Base-by-base conservation (phyloP, 1,140 invertebrate species). In the Neodiprion pinetum region DNA sequence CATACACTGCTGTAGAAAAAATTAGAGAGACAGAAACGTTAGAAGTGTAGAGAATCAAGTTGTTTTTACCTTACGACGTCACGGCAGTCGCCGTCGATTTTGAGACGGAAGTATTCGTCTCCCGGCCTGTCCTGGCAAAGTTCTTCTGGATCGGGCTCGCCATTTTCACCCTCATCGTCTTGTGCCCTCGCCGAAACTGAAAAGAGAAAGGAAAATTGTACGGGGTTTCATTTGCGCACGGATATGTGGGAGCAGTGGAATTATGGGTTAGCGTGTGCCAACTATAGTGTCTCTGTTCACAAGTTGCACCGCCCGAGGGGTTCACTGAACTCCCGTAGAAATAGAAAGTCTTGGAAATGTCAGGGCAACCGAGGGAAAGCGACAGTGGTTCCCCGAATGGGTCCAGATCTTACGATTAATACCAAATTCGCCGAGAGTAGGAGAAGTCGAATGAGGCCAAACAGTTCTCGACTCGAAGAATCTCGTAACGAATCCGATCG, bases 81-180 rank as follows among this genome's bases (percentile, higher is more conserved):
- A 79, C 96, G 92, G 87, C 96, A 97, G 87, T 97, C 96, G 75
- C 94, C 94, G 67, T 96, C 95, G 28, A 92, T 92, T 73, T 92
- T 92, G 80, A 97, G 88, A 73, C 96, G 92, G 91, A 97, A 97
- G 89, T 97, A 97, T 86, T 97, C 96, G 81, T 97, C 95, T 23
- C 93, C 94, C 3, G 95, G 94, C 81, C 96, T 91, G 80, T 95
- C 94, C 76, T 95, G 92, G 84, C 96, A 97, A 14, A 96, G 90
- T 86, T 96, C 93, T 82, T 97, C 96, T 14, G 95, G 91, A 80
- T 92, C 94, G 72, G 92, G 89, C 61, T 94, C 93, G 23, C 91
- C 91, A 70, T 92, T 92, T 14, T 82, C 85, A 23, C 91, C 92
- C 12, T 92, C 92, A 5, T 94, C 93, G 82, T 95, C 93, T 77